A percentile compares a stretch with the other conserved stretches of the same genome.
Conservation (phyloP, 64 coral and sea anemone genomes). For the Porites lutea region DNA sequence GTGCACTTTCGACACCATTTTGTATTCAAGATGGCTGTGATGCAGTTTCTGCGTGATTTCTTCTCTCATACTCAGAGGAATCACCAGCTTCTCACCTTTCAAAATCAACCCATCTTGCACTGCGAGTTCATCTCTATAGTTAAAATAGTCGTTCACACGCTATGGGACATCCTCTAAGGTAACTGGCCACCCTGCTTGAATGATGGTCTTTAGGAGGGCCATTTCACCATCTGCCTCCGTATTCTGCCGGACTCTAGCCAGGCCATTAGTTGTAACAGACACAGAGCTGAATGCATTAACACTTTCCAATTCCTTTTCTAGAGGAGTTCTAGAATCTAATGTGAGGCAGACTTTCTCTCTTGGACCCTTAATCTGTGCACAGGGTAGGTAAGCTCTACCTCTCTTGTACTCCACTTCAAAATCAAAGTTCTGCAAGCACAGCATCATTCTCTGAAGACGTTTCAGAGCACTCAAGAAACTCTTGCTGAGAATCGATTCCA, state of each 20-base stretch:
- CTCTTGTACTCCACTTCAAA: conserved; percentile 14
- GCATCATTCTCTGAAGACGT: conserved; percentile 4
- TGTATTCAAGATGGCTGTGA: conserved; percentile 35
- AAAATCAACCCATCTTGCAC: conserved; percentile 42
- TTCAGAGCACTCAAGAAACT: too few species aligned
- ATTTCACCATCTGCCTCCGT: not conserved
- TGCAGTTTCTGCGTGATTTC: conserved; percentile 21
- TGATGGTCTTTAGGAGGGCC: not conserved
- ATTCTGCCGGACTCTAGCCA: not conserved
- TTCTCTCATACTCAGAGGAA: too few species aligned
- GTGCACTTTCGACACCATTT: too few species aligned
- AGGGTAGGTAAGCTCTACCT: conserved; percentile 7
- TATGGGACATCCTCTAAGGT: conserved; percentile 1
- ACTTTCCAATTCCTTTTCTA: not conserved
- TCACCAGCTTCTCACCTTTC: not conserved
- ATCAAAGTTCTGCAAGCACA: not conserved
- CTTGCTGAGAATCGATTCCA: too few species aligned
- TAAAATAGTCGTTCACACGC: not conserved
- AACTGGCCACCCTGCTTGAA: conserved; percentile 15
- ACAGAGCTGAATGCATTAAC: not conserved
- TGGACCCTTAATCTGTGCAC: not conserved
- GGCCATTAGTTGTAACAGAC: not conserved
- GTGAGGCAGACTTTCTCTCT: not conserved
- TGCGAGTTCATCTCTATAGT: not conserved
- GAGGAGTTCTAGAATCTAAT: not conserved